phyloP scores from a whole-genome alignment of 2,888 invertebrate genomes.

The Sceliomorpha sp. region DNA sequence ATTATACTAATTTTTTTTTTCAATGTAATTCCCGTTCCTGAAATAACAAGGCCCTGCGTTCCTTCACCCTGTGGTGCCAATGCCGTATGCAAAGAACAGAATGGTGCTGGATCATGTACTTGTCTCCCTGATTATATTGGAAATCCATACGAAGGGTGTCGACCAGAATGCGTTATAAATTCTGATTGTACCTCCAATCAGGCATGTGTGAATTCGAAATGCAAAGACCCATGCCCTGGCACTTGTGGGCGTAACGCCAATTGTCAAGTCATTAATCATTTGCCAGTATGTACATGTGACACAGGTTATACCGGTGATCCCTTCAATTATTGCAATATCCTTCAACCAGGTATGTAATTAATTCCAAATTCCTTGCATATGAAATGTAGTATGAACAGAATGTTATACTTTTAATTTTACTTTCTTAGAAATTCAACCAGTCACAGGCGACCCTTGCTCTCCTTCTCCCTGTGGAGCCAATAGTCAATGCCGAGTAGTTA shows the following conservation, averaged over 20 bases:
- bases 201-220: slow-evolving; percentile 32
- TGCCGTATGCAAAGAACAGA: slow-evolving; percentile 81
- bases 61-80: slow-evolving; percentile 76
- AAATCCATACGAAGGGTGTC: slow-evolving; percentile 75
- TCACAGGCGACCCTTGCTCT: slow-evolving; percentile 78
- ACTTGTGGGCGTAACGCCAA: slow-evolving; percentile 87
- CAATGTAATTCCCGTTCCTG: slow-evolving; percentile 20
- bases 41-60: slow-evolving; percentile 27
- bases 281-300: slow-evolving; percentile 84
- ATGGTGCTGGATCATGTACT: slow-evolving; percentile 81
- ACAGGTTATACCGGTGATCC: slow-evolving; percentile 85
- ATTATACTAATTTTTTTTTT: no score
- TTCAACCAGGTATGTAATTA: slow-evolving; percentile 67
- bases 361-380: no score
- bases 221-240: slow-evolving; percentile 76
- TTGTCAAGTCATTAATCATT: slow-evolving; percentile 85
- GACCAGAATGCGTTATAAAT: slow-evolving; percentile 79
- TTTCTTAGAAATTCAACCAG: slow-evolving; percentile 78
- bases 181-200: slow-evolving; percentile 80
- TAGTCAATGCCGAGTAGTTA: slow-evolving; percentile 81
- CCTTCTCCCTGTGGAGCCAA: slow-evolving; percentile 82
- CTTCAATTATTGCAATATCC: slow-evolving; percentile 78
- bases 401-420: background rate
- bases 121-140: slow-evolving; percentile 81
- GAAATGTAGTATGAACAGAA: background rate